Percentiles rank a stretch among this genome's conserved stretches.
Evolutionary conservation across 2,888 invertebrate genomes (phyloP).

Genomic region (Lamellibrachia satsuma): DNA sequence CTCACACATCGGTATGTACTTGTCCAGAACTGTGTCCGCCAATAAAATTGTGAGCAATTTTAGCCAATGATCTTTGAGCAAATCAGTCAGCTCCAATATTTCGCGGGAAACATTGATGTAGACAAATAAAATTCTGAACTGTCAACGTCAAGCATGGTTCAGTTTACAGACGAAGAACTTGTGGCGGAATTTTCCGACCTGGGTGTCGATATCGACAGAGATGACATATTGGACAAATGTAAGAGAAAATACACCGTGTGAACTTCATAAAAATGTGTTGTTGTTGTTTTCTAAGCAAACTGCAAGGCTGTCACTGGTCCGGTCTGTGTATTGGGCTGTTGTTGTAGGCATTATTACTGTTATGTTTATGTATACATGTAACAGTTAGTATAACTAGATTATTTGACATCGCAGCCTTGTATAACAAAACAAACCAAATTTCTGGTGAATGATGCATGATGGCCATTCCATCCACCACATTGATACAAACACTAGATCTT

Average conservation of each 20-base stretch:
- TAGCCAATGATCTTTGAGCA: neutral
- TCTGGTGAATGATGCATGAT: no score
- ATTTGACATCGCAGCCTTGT: no score
- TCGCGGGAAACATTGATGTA: constrained; percentile 3
- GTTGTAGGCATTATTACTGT: no score
- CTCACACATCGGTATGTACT: neutral
- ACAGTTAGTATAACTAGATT: no score
- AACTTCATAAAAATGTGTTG: neutral
- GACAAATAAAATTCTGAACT: neutral
- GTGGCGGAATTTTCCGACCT: constrained; percentile 22
- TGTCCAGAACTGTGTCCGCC: neutral
- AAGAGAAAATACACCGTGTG: neutral
- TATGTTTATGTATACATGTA: no score
- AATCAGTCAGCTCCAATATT: neutral
- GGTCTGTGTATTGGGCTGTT: neutral
- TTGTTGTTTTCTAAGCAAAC: neutral
- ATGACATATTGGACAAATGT: constrained; percentile 25
- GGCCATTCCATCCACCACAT: no score
- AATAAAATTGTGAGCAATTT: neutral
- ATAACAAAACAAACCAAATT: no score
- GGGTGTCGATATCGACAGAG: constrained; percentile 20
- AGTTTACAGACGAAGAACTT: constrained; percentile 23
- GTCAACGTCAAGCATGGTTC: constrained; percentile 17
- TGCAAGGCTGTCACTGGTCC: neutral
- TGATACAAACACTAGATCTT: no score